Base-by-base conservation (phyloP, 92 coral and sea anemone species). In the Hydrozoanthus gracilis region DNA sequence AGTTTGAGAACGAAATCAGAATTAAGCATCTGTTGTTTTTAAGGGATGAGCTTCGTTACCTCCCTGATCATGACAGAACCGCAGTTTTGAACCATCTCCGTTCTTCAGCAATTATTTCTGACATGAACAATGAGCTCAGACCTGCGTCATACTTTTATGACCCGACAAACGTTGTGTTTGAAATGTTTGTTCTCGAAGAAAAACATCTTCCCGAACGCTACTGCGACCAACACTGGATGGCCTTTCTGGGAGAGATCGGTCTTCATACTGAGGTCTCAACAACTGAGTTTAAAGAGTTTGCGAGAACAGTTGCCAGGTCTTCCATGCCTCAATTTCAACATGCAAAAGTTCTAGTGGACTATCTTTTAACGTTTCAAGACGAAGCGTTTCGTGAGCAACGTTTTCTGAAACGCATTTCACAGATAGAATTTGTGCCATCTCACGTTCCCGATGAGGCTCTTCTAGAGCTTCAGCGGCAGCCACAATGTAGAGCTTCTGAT, bases 391-490 rank as follows among this genome's bases (percentile, higher is more conserved):
- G 77, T 51, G 88, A 79, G 5, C 44, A 8, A 8, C 6, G 6
- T 50, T 89, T 89, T 35, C 64, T 89, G 3, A 49, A 51, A 12
- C 52, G 84, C 18, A 62, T 89, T 79, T 89, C 92, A 58, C 78
- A 78, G 10, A 78, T 89, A 55, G 70, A 14, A 14, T 89, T 89
- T 82, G 89, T 89, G 47, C 86, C 86, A 47, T 64, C 86, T 27
- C 86, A 83, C 16, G 14, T 39, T 7, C 76, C 87, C 8, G 65
- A 8, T 1, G 44, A 85, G 44, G 61, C 67, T 17, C 79, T 77
- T 8, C 71, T 89, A 11, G 54, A 56, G 45, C 51, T 89, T 39
- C 92, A 89, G 62, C 64, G 68, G 14, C 77, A 87, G 9, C 39
- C 52, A 9, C 48, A 62, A 2, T 49, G 65, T 66, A 16, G 9